Evolutionary conservation across 2,113 vertebrate genomes (phyloP).

Genomic region (Monarcha castaneiventris): DNA sequence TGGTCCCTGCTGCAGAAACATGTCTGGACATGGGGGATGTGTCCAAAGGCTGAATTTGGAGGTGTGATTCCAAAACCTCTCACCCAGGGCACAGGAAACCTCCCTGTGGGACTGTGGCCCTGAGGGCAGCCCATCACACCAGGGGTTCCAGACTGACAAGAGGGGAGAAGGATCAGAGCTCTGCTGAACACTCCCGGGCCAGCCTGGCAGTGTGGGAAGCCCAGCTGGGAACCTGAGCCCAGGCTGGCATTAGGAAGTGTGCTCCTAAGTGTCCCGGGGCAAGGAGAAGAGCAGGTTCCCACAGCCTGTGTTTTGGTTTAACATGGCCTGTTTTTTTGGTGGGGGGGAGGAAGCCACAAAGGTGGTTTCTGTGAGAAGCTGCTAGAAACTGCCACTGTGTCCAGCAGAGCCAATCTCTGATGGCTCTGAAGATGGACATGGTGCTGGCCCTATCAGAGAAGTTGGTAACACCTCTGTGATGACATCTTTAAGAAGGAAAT

Average conservation of each 20-base stretch:
- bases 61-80: background rate
- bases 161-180: background rate
- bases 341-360: background rate
- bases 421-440: background rate
- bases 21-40: background rate
- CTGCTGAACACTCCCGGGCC: background rate
- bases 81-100: background rate
- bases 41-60: background rate
- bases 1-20: fast-evolving
- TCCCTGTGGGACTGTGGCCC: background rate
- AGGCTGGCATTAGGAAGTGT: background rate
- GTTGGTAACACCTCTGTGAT: background rate
- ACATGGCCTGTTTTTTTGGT: background rate
- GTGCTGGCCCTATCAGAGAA: background rate
- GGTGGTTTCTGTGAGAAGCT: background rate
- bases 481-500: background rate
- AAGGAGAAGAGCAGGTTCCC: background rate
- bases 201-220: background rate
- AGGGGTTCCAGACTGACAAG: fast-evolving
- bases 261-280: fast-evolving
- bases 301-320: background rate
- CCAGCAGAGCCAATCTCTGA: background rate
- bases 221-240: background rate
- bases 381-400: background rate
- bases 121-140: background rate